These are phyloP conservation scores for Phallusia fumigata DNA, from an alignment of 23 tunicate genomes.

Conservation along the genomic window DNA sequence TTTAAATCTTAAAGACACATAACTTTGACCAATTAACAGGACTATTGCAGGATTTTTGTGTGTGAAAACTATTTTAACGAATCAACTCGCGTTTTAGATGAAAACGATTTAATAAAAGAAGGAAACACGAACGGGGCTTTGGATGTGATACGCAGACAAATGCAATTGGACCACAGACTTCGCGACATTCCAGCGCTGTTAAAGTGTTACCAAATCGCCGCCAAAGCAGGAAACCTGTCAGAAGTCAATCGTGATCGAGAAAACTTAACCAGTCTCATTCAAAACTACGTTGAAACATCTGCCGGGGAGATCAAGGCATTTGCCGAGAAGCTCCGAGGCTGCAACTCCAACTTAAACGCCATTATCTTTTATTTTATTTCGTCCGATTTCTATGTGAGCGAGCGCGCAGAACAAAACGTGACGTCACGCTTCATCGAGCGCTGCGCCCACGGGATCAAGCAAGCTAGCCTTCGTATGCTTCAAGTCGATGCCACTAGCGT, in stretches of 20 bases:
- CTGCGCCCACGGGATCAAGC: not conserved
- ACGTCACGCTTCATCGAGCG: not conserved
- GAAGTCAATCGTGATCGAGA: not conserved
- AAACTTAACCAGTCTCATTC: not conserved
- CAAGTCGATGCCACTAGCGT: not conserved
- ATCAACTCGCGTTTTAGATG: not conserved
- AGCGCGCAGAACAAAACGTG: not conserved
- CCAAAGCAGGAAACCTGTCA: not conserved
- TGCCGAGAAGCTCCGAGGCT: not conserved
- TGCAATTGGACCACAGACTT: not conserved
- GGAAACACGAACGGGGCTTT: not conserved
- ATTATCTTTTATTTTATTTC: not conserved
- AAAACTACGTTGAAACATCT: not conserved
- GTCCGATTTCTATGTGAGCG: not conserved
- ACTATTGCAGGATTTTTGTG: too few species aligned
- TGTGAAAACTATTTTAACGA: not conserved
- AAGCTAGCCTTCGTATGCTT: not conserved
- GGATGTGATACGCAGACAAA: not conserved
- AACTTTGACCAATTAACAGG: too few species aligned
- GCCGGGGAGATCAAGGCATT: not conserved
- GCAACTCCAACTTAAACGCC: not conserved
- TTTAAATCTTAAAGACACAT: too few species aligned
- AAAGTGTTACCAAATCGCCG: not conserved
- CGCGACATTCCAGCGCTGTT: not conserved
- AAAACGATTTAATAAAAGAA: not conserved